A percentile compares a stretch with the other conserved stretches of the same genome.
phyloP scores from a whole-genome alignment of 2,797 vertebrate genomes.

The Buphagus erythrorhynchus region DNA sequence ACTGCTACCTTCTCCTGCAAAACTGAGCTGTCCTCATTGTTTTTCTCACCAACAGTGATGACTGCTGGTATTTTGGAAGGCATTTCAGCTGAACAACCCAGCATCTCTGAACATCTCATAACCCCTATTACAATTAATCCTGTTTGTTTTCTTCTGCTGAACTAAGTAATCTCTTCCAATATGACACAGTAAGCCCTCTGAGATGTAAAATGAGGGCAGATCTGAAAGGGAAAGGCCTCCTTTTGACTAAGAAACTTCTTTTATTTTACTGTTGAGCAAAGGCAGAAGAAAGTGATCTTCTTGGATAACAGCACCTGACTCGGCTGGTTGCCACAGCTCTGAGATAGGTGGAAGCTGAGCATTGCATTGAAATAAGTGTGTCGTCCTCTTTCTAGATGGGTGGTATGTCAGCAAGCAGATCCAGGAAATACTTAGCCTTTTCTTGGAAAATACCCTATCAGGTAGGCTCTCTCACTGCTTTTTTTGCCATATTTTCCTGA shows the following conservation, averaged over 20 bases:
- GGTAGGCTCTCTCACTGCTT: not conserved
- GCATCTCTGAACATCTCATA: not conserved
- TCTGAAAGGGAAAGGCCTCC: not conserved
- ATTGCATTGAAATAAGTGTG: fast-evolving
- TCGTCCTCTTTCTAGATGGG: not conserved
- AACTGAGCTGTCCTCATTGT: not conserved
- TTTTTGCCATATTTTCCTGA: not conserved
- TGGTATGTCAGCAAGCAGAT: not conserved
- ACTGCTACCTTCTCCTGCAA: not conserved
- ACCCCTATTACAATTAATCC: not conserved
- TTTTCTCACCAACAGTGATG: not conserved
- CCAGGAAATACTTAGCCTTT: not conserved
- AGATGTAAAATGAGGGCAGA: not conserved
- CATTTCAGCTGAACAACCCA: not conserved
- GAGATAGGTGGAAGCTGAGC: not conserved
- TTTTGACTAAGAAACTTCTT: not conserved
- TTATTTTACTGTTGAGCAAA: not conserved
- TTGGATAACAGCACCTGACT: not conserved
- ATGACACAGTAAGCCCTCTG: not conserved
- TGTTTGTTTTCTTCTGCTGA: not conserved
- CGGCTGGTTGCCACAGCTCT: not conserved
- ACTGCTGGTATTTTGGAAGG: not conserved
- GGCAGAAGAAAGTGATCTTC: not conserved
- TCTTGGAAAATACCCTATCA: not conserved
- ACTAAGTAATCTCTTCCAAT: not conserved